Evolutionary conservation across 2,797 vertebrate genomes (phyloP).

Genomic region (Thalassophryne amazonica): DNA sequence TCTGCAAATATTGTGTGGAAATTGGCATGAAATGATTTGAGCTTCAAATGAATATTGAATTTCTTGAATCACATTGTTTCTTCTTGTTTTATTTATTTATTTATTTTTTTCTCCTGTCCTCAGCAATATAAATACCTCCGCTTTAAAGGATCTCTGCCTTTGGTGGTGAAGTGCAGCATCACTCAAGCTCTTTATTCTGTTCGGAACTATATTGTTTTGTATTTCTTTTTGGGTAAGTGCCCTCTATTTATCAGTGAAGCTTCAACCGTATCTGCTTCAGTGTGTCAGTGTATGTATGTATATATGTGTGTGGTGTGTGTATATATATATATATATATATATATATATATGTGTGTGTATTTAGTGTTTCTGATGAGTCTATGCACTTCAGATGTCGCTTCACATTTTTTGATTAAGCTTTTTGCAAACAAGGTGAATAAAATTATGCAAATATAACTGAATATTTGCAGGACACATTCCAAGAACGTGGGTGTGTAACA

Average conservation of each 20-base stretch:
- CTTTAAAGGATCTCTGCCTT: conserved; percentile 85
- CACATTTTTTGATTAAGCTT: too few relatives aligned
- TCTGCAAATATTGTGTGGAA: too few relatives aligned
- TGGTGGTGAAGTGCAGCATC: conserved; percentile 86
- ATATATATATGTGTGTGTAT: too few relatives aligned
- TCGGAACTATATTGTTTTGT: conserved; percentile 85
- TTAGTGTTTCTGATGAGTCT: too few relatives aligned
- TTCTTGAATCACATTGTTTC: not conserved
- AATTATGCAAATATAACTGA: not conserved
- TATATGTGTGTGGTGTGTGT: too few relatives aligned
- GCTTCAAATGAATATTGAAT: too few relatives aligned
- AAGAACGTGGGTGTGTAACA: conserved; percentile 87
- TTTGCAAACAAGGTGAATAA: too few relatives aligned
- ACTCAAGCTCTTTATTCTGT: conserved; percentile 87
- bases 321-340: too few relatives aligned
- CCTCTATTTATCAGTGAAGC: not conserved
- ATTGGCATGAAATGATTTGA: too few relatives aligned
- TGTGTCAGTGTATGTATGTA: too few relatives aligned
- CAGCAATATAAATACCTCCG: conserved; percentile 94
- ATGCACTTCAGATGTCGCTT: too few relatives aligned
- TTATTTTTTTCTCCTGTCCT: conserved; percentile 17
- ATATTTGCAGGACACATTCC: conserved; percentile 84
- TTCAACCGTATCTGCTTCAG: not conserved
- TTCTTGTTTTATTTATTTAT: not conserved
- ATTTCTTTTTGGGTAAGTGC: conserved; percentile 92